These are phyloP conservation scores for Orchestes rusci DNA, from an alignment of 2,888 invertebrate genomes.

Conservation along the genomic window DNA sequence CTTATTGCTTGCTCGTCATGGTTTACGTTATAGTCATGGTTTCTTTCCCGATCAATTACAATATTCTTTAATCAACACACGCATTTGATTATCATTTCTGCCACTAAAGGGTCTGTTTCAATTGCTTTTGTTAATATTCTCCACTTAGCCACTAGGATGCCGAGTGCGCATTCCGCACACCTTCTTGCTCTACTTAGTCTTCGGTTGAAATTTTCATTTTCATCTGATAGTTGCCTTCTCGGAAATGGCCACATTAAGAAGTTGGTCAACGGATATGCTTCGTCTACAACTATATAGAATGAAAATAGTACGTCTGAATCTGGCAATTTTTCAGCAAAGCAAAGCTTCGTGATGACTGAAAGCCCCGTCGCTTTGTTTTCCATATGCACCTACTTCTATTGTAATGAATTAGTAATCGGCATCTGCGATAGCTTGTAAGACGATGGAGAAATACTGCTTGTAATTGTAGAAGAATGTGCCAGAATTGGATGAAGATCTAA, in stretches of 20 bases:
- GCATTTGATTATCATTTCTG: conserved; percentile 18
- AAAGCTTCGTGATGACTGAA: too few relatives aligned
- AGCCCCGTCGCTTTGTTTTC: background rate
- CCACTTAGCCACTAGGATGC: conserved; percentile 22
- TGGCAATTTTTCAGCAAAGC: too few relatives aligned
- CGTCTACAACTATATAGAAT: conserved; percentile 27
- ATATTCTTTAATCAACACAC: conserved; percentile 15
- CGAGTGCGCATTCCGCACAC: conserved; percentile 36
- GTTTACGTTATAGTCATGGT: too few relatives aligned
- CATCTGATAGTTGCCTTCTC: conserved; percentile 9
- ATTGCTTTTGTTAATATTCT: conserved; percentile 20
- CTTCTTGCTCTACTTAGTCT: conserved; percentile 24
- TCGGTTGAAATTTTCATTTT: conserved; percentile 24
- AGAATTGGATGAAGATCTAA: conserved; percentile 3
- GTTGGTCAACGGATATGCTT: conserved; percentile 20
- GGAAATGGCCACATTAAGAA: conserved; percentile 26
- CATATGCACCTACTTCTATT: background rate
- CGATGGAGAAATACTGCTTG: conserved; percentile 7
- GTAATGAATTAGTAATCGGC: conserved; percentile 3
- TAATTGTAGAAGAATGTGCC: conserved; percentile 11
- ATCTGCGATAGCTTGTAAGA: conserved; percentile 5
- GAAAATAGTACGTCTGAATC: too few relatives aligned
- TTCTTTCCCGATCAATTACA: conserved; percentile 8
- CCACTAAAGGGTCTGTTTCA: conserved; percentile 7
- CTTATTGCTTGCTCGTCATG: too few relatives aligned